A percentile compares a stretch with the other conserved stretches of the same genome.
These are phyloP conservation scores for Melanerpes formicivorus DNA, from an alignment of 2,113 vertebrate species.

Conservation along the genomic window DNA sequence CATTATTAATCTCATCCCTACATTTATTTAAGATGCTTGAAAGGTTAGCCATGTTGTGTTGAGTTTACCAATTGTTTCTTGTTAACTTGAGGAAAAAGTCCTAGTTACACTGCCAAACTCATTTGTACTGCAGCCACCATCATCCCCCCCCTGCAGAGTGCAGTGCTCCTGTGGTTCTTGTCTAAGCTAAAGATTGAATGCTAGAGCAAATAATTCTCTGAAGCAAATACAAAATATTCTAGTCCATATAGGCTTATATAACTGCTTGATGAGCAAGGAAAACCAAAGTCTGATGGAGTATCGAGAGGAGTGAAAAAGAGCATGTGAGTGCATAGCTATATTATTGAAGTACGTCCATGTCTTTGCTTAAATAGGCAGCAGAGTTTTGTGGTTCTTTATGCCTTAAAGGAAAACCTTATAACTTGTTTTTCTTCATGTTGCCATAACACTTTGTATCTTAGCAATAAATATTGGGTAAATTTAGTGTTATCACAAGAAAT, in stretches of 20 bases:
- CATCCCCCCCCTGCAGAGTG: rapidly evolving
- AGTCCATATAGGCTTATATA: background rate
- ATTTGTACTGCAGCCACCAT: background rate
- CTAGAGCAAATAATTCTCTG: background rate
- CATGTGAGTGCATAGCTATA: background rate
- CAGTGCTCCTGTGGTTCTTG: background rate
- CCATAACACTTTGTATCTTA: conserved; percentile 62
- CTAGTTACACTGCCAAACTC: background rate
- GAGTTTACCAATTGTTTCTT: background rate
- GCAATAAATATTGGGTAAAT: conserved; percentile 56
- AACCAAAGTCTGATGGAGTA: background rate
- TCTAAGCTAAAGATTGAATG: background rate
- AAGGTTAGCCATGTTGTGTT: background rate
- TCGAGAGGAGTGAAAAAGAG: background rate
- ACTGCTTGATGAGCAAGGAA: background rate
- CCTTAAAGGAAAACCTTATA: conserved; percentile 46
- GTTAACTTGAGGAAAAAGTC: background rate
- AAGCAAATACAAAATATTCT: background rate
- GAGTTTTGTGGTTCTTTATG: background rate
- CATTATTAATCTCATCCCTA: background rate
- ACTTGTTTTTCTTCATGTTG: conserved; percentile 61
- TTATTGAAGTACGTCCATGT: background rate
- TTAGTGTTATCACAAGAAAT: conserved; percentile 53
- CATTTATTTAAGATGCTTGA: background rate
- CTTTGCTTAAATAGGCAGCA: conserved; percentile 8